phyloP scores from a whole-genome alignment of 2,113 vertebrate genomes.

The Fregetta grallaria region DNA sequence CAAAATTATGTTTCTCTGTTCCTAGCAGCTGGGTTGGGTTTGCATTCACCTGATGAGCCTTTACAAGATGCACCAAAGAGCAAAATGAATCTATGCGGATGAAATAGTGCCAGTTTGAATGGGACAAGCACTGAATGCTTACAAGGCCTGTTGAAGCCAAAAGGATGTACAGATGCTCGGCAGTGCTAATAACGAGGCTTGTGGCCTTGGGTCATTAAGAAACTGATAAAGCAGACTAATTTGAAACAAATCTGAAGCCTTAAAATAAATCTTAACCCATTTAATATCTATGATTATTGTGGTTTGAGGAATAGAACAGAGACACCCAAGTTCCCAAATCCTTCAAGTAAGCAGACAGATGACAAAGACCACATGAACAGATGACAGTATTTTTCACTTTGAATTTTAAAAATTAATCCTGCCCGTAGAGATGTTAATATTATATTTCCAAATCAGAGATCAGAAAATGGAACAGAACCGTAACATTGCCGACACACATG shows the following conservation, averaged over 20 bases:
- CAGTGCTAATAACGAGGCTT: neutral
- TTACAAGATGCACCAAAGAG: neutral
- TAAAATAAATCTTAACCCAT: neutral
- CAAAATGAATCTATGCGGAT: neutral
- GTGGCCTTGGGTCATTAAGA: neutral
- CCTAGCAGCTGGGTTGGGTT: neutral
- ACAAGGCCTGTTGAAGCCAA: neutral
- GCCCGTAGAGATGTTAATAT: too few species aligned
- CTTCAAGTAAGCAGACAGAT: neutral
- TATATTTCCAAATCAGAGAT: neutral
- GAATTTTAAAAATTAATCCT: neutral
- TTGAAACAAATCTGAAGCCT: neutral
- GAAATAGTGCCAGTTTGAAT: neutral
- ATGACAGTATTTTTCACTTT: neutral
- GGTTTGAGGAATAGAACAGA: neutral
- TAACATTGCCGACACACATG: rapidly evolving
- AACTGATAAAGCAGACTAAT: neutral
- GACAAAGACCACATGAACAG: neutral
- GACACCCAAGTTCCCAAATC: neutral
- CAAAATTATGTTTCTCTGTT: neutral
- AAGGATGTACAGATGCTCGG: neutral
- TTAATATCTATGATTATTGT: neutral
- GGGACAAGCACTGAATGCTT: neutral
- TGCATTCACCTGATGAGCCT: neutral
- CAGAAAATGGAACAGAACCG: neutral